Evolutionary conservation across 2,888 invertebrate genomes (phyloP).

Genomic region (Agapostemon virescens): DNA sequence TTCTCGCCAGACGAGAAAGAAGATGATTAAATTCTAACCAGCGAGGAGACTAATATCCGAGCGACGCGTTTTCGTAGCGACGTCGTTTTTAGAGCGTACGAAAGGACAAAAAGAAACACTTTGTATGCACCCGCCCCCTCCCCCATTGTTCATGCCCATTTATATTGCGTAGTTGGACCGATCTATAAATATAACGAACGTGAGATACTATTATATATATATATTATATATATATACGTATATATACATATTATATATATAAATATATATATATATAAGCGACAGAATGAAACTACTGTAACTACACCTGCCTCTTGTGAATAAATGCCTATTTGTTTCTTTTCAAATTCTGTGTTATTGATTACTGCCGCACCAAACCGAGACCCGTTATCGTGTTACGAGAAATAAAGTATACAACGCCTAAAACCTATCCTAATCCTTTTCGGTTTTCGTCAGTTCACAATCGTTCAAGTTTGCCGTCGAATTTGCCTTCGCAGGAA

Average conservation of each 20-base stretch:
- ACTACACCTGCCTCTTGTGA: constrained; percentile 81
- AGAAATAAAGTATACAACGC: not conserved
- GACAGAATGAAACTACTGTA: constrained; percentile 77
- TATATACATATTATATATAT: constrained; percentile 49
- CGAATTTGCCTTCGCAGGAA: too few relatives aligned
- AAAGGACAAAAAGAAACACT: constrained; percentile 64
- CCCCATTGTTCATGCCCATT: constrained; percentile 75
- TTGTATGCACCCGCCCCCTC: constrained; percentile 72
- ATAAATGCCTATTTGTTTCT: constrained; percentile 81
- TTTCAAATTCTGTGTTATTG: constrained; percentile 68
- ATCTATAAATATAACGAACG: constrained; percentile 73
- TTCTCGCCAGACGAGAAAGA: constrained; percentile 35
- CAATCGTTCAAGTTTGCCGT: too few relatives aligned
- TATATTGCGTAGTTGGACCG: constrained; percentile 75
- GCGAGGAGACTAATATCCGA: constrained; percentile 34
- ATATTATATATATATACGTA: constrained; percentile 49
- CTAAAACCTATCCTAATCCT: too few relatives aligned
- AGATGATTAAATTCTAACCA: constrained; percentile 37
- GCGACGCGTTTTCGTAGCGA: constrained; percentile 50
- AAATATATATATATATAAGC: constrained; percentile 67
- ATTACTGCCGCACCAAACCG: not conserved
- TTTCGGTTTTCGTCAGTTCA: too few relatives aligned
- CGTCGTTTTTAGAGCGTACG: constrained; percentile 58
- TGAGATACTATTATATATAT: constrained; percentile 69
- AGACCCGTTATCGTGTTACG: not conserved